A percentile compares a stretch with the other conserved stretches of the same genome.
phyloP scores from a whole-genome alignment of 2,797 vertebrate species.

The Chanos chanos region DNA sequence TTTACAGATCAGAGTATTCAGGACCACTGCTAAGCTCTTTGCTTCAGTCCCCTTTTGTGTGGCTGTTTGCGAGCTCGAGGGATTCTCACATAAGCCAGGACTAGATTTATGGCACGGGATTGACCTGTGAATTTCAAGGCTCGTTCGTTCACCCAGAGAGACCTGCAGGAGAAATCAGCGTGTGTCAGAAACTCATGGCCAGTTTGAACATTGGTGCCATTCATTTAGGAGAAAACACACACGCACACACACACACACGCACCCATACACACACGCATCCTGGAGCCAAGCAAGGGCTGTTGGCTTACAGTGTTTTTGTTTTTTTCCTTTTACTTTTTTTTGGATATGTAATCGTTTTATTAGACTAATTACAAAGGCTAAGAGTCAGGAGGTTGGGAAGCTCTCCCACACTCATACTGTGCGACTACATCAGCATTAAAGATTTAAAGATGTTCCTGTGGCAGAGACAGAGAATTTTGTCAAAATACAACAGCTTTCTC shows the following conservation, averaged over 20 bases:
- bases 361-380: conserved; percentile 61
- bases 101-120: conserved; percentile 70
- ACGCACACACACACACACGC: conserved; percentile 4
- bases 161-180: conserved; percentile 38
- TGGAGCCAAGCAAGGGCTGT: conserved; percentile 7
- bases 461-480: no score
- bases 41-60: conserved; percentile 58
- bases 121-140: conserved; percentile 68
- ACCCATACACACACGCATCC: conserved; percentile 17
- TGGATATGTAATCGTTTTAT: conserved; percentile 62
- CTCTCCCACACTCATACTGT: conserved; percentile 52
- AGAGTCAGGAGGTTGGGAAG: conserved; percentile 40
- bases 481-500: neutral
- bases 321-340: conserved; percentile 44
- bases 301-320: neutral
- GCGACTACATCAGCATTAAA: conserved; percentile 50
- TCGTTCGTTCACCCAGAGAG: conserved; percentile 54
- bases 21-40: conserved; percentile 63
- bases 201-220: conserved; percentile 24
- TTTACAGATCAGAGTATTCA: conserved; percentile 56
- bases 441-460: conserved; percentile 41
- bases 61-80: conserved; percentile 42
- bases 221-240: conserved; percentile 21
- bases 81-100: conserved; percentile 65
- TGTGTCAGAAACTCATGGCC: conserved; percentile 23